phyloP scores from a whole-genome alignment of 2,797 vertebrate species.

The Molossus molossus region DNA sequence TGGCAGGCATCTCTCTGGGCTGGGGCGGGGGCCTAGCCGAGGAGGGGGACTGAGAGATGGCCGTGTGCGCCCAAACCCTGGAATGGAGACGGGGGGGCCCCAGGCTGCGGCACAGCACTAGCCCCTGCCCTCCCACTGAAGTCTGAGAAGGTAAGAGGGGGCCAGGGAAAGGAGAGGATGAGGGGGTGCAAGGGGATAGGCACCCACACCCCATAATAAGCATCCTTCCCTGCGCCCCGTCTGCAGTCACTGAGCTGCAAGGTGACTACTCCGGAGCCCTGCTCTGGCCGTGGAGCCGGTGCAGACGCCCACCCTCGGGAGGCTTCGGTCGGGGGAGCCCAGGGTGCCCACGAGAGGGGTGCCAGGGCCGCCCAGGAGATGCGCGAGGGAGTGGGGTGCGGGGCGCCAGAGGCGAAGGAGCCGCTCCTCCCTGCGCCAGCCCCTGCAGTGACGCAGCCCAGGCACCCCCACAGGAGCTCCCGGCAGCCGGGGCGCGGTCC shows the following conservation, averaged over 20 bases:
- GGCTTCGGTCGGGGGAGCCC: not conserved
- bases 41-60: not conserved
- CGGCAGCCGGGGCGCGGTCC: not conserved
- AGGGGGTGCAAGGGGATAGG: too few relatives aligned
- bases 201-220: not conserved
- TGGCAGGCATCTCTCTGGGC: not conserved
- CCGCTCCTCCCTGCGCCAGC: not conserved
- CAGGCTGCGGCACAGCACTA: not conserved
- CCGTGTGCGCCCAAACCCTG: not conserved
- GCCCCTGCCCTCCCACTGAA: not conserved
- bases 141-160: not conserved
- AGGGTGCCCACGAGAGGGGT: accelerated
- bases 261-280: not conserved
- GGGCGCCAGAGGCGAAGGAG: not conserved
- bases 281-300: not conserved
- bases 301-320: not conserved
- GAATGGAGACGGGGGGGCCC: not conserved
- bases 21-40: not conserved
- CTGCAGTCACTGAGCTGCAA: not conserved
- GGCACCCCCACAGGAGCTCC: not conserved
- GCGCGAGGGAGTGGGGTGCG: not conserved
- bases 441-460: not conserved
- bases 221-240: not conserved
- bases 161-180: not conserved
- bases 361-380: not conserved